These are phyloP conservation scores for Myotis brandtii DNA, from an alignment of 2,113 vertebrate genomes.

Conservation along the genomic window DNA sequence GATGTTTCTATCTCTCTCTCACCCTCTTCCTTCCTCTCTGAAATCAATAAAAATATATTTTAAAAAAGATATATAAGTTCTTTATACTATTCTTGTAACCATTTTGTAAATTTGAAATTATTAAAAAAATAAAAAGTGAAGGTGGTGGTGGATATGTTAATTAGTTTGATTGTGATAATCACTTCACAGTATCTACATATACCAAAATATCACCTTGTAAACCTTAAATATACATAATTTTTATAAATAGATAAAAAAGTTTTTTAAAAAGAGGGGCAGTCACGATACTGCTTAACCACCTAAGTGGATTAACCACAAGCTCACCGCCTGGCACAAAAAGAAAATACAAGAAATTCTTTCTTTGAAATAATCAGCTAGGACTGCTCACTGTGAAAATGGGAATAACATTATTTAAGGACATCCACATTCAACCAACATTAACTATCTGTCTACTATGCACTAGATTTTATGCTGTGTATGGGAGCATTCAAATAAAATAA, in stretches of 20 bases:
- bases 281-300: background rate
- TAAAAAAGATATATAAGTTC: background rate
- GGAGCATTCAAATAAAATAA: background rate
- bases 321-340: background rate
- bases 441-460: background rate
- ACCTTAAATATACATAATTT: background rate
- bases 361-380: constrained; percentile 45
- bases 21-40: no score
- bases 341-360: constrained; percentile 26
- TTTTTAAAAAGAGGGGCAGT: background rate
- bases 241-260: constrained; percentile 5
- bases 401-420: constrained; percentile 55
- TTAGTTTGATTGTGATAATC: background rate
- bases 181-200: background rate
- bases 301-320: background rate
- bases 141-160: background rate
- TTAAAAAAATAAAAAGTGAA: constrained; percentile 40
- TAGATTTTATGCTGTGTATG: background rate
- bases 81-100: background rate
- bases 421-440: constrained; percentile 1
- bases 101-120: constrained; percentile 43
- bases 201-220: background rate
- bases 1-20: no score
- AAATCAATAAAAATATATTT: no score
- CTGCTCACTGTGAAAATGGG: constrained; percentile 4